A percentile compares a stretch with the other conserved stretches of the same genome.
Evolutionary conservation across 2,888 invertebrate genomes (phyloP).

Genomic region (Athalia rosae): DNA sequence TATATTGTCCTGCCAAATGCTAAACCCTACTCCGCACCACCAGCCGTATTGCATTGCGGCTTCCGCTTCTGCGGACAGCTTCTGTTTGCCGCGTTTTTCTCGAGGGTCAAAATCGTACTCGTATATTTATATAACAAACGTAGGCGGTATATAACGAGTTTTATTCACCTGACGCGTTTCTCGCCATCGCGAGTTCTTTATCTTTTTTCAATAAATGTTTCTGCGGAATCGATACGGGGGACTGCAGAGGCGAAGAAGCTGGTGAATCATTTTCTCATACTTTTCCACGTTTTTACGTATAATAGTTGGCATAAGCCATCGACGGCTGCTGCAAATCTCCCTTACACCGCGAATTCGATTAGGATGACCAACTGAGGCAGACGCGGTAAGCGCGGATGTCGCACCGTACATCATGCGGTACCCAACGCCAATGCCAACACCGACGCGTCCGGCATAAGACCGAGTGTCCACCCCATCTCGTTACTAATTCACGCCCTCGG

Average conservation of each 20-base stretch:
- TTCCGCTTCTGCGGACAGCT: not conserved
- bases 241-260: no score
- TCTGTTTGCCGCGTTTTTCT: constrained; percentile 15
- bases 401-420: constrained; percentile 20
- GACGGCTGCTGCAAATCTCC: constrained; percentile 39
- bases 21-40: constrained; percentile 48
- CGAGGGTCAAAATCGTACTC: constrained; percentile 16
- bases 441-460: constrained; percentile 42
- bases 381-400: not conserved
- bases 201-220: no score
- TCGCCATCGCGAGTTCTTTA: no score
- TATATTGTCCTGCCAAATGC: constrained; percentile 72
- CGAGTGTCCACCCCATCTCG: constrained; percentile 64
- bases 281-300: constrained; percentile 17
- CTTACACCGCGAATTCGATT: constrained; percentile 42
- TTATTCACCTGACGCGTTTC: no score
- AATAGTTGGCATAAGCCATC: constrained; percentile 23
- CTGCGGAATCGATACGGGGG: not conserved
- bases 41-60: constrained; percentile 4
- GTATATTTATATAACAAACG: not conserved
- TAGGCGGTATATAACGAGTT: not conserved
- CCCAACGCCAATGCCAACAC: constrained; percentile 21
- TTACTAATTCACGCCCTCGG: constrained; percentile 69
- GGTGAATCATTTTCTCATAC: constrained; percentile 4
- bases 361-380: constrained; percentile 45